A percentile compares a stretch with the other conserved stretches of the same genome.
phyloP scores from a whole-genome alignment of 2,888 invertebrate genomes.

The Cancer borealis region DNA sequence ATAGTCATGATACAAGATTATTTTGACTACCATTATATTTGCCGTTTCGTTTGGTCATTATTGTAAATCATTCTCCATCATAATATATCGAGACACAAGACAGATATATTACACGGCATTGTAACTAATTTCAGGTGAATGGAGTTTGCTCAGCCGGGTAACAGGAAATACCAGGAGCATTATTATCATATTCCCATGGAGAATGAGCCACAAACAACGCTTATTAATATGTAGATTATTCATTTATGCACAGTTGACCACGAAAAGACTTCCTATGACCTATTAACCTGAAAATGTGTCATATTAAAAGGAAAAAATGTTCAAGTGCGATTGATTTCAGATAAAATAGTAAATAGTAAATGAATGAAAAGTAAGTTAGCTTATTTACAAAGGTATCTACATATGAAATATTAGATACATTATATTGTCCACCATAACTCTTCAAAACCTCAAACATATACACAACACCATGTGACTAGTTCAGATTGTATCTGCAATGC shows the following conservation, averaged over 20 bases:
- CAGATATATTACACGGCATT: background rate
- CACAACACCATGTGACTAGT: background rate
- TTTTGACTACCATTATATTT: background rate
- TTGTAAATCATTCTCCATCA: background rate
- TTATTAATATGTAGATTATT: background rate
- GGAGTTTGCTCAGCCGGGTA: background rate
- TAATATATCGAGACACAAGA: background rate
- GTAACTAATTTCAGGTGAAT: background rate
- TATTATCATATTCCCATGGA: background rate
- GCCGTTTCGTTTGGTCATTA: background rate
- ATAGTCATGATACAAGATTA: background rate
- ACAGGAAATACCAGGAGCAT: constrained; percentile 22
- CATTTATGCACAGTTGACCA: background rate
- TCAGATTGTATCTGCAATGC: background rate
- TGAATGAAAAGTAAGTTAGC: background rate
- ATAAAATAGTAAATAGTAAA: background rate
- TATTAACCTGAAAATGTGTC: background rate
- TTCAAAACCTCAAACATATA: background rate
- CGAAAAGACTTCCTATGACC: background rate
- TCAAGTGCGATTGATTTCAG: background rate
- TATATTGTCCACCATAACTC: too few species aligned
- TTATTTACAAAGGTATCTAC: too few species aligned
- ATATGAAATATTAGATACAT: too few species aligned
- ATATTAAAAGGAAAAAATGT: background rate
- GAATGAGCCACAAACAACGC: background rate